Evolutionary conservation across 1,140 invertebrate species (phyloP).

Genomic region (fruit fly (Drosophila melanogaster)): Release_6_plus_ISO1_MT NT_033777.3:14350501-14351000

Average conservation of each 20-base stretch:
- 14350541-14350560: constrained; percentile 49
- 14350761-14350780: background rate
- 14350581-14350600: constrained; percentile 35
- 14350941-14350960: constrained; percentile 23
- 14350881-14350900: constrained; percentile 6
- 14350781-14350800: background rate
- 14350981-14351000: constrained; percentile 24
- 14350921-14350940: constrained; percentile 29
- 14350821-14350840: background rate
- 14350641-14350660: constrained; percentile 23
- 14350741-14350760: background rate
- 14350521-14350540: constrained; percentile 34
- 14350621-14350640: constrained; percentile 30
- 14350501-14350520: constrained; percentile 22
- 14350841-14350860: too few species aligned
- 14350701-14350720: background rate
- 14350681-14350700: constrained; percentile 23
- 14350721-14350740: background rate
- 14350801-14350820: background rate
- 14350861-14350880: constrained; percentile 7
- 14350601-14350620: constrained; percentile 24
- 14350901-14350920: constrained; percentile 12
- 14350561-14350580: constrained; percentile 41
- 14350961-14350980: constrained; percentile 34
- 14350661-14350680: constrained; percentile 22